Evolutionary conservation across 2,888 invertebrate species (phyloP).

Genomic region (Neoscelio sp.): DNA sequence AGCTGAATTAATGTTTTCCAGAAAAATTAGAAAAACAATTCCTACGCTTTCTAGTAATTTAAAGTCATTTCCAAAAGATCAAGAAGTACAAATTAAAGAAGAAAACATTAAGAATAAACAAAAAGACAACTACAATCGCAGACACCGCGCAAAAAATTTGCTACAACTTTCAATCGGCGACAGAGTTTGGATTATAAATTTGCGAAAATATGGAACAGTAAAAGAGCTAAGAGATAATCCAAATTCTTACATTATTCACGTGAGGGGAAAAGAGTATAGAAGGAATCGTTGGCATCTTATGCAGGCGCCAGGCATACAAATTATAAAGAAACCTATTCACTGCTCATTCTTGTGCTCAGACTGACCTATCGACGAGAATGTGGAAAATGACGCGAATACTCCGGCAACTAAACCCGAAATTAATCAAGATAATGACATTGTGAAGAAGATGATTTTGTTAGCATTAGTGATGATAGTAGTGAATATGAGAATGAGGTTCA

Average conservation of each 20-base stretch:
- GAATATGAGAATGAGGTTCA: background rate
- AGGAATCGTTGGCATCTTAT: too few relatives aligned
- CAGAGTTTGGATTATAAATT: constrained; percentile 70
- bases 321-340: background rate
- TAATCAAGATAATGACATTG: background rate
- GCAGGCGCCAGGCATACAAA: too few relatives aligned
- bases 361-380: background rate
- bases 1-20: constrained; percentile 49
- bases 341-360: background rate
- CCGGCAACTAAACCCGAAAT: background rate
- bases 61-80: background rate
- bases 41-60: constrained; percentile 7
- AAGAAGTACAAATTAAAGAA: constrained; percentile 14
- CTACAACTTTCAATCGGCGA: constrained; percentile 57
- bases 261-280: background rate
- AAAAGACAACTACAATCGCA: constrained; percentile 60
- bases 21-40: constrained; percentile 44
- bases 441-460: background rate
- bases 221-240: background rate
- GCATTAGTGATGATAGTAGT: background rate
- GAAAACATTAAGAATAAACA: constrained; percentile 53
- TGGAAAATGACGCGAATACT: background rate
- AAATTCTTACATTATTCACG: background rate
- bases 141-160: constrained; percentile 64
- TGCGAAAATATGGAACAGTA: background rate